These are phyloP conservation scores for Cygnus buccinator DNA, from an alignment of 2,113 vertebrate genomes.

Conservation along the genomic window DNA sequence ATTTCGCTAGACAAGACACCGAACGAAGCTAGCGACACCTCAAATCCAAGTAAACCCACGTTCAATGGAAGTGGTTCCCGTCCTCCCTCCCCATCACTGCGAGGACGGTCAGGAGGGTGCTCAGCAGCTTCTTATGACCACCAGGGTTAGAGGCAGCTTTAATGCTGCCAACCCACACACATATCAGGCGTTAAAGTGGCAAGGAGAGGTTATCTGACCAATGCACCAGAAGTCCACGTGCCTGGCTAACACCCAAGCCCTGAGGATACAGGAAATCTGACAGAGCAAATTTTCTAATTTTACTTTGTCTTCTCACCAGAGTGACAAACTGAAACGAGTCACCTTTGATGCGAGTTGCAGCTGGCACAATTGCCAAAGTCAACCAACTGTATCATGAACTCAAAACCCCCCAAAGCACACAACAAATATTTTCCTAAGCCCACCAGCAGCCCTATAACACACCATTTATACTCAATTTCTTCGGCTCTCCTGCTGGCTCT, in stretches of 20 bases:
- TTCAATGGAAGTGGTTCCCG: background rate
- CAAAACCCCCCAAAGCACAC: background rate
- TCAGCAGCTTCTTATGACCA: background rate
- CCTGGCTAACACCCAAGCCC: background rate
- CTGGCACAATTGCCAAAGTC: background rate
- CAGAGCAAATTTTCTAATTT: background rate
- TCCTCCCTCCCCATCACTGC: background rate
- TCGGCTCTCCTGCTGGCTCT: background rate
- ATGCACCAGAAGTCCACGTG: background rate
- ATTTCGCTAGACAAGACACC: background rate
- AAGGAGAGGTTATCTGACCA: background rate
- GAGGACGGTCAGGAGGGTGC: background rate
- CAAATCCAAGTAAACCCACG: background rate
- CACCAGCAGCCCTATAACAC: background rate
- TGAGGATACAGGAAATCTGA: background rate
- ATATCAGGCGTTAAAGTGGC: rapidly evolving
- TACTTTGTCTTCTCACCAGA: background rate
- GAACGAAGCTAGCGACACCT: background rate
- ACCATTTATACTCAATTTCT: background rate
- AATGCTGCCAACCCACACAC: background rate
- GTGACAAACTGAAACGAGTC: background rate
- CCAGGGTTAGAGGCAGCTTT: background rate
- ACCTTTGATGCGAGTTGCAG: background rate
- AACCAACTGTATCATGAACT: background rate
- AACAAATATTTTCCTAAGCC: background rate